Evolutionary conservation across 2,797 vertebrate genomes (phyloP), one percentile per base, ranked within the genome.

Genomic region (Cetoscarus ocellatus): DNA sequence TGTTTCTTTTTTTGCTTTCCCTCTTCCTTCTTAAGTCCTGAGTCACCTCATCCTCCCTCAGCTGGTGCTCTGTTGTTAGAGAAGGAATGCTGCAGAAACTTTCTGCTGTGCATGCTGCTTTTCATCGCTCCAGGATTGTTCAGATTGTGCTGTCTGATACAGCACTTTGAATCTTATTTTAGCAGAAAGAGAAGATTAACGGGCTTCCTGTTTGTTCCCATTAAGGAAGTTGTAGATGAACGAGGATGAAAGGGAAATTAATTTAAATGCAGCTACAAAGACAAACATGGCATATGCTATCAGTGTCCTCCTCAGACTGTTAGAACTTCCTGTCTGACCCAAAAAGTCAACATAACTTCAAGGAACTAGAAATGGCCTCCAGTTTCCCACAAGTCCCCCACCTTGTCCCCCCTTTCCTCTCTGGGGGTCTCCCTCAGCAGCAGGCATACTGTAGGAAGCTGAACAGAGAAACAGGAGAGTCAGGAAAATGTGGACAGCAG

Each of bases 151-250:
- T 51, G 12, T 77, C 54, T 79, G 53, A 77, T 69, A 63, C 51
- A 7, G 17, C 15, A 40, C 19, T 52, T 43, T 39, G 14, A 3
- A 8, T 64, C 44, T 67, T 1, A 12, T 74, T 49, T 76, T 66
- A 5, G 14, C 53, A 8, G 36, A 7, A 35, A 70, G 18, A 27
- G 39, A 67, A 77, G 50, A 72, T 69, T 14, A 70, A 69, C 27
- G 38, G 39, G 7, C 52, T 75, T 91, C 86, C 82, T 89, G 80
- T 87, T 85, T 83, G 56, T 55, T 73, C 15, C 15, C 27, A 14
- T 18, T 53, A 34, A 7, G 50, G 43, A 66, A 61, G 39, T 61
- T 60, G 47, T 18, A 19, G 35, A 54, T 42, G 17, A 39, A 47
- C 69, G 56, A 38, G 50, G 50, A 67, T 70, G 38, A 42, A 44